Conservation (phyloP, 2,888 invertebrate genomes). For the Cataglyphis rosenhaueri region DNA sequence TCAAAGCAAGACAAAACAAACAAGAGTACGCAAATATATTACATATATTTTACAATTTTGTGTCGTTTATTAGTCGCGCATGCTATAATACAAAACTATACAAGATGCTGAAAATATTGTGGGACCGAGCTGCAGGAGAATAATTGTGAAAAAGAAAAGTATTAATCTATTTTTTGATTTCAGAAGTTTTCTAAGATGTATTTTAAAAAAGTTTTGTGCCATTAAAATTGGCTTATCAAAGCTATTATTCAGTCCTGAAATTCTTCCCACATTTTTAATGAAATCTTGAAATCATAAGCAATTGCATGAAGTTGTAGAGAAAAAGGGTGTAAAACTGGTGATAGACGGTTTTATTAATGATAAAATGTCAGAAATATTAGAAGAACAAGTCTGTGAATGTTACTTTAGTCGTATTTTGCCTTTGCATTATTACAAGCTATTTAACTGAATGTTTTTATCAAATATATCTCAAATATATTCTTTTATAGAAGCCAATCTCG, state of each 20-base stretch:
- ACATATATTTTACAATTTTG: slow-evolving; percentile 51
- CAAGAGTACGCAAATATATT: slow-evolving; percentile 44
- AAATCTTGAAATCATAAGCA: neutral
- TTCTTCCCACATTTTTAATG: neutral
- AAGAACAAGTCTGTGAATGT: slow-evolving; percentile 34
- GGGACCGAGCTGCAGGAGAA: slow-evolving; percentile 21
- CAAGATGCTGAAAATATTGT: slow-evolving; percentile 37
- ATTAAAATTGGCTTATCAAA: neutral
- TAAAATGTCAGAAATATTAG: slow-evolving; percentile 32
- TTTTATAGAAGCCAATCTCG: neutral
- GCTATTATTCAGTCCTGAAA: slow-evolving; percentile 20
- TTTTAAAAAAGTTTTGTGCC: neutral
- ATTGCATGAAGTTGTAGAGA: slow-evolving; percentile 35
- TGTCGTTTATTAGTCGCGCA: slow-evolving; percentile 55
- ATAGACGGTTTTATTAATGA: slow-evolving; percentile 29
- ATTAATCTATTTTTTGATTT: neutral
- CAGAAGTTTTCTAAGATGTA: neutral
- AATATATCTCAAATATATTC: neutral
- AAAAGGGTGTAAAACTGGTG: slow-evolving; percentile 55
- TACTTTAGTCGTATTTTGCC: slow-evolving; percentile 1
- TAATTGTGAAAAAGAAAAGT: neutral
- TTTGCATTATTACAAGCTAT: slow-evolving; percentile 33
- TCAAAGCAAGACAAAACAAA: slow-evolving; percentile 60
- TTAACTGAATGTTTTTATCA: slow-evolving; percentile 20
- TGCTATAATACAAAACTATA: slow-evolving; percentile 59